phyloP scores from a whole-genome alignment of 2,113 vertebrate species.

The Sinosuthora webbiana region DNA sequence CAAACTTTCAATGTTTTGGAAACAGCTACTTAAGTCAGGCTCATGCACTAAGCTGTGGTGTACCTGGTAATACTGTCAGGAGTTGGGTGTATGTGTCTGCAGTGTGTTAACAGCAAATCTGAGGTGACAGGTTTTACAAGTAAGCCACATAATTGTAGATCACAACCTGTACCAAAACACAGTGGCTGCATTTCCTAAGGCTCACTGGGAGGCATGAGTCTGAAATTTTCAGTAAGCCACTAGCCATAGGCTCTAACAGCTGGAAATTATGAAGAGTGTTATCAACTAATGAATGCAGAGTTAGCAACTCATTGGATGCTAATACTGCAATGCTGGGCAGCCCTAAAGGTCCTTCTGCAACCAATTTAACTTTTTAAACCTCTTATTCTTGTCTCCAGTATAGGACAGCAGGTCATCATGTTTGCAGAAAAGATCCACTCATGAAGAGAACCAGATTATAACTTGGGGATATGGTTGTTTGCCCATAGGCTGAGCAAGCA shows the following conservation, averaged over 20 bases:
- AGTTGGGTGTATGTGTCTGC: background rate
- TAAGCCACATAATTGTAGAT: background rate
- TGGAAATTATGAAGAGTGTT: background rate
- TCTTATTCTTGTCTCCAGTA: background rate
- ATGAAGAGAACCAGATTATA: background rate
- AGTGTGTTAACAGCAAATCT: background rate
- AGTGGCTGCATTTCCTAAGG: background rate
- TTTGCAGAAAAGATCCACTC: background rate
- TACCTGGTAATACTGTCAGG: background rate
- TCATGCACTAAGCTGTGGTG: background rate
- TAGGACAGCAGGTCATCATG: background rate
- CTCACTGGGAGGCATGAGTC: background rate
- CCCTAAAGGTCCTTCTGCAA: background rate
- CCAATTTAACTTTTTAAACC: background rate
- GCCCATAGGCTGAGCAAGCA: background rate
- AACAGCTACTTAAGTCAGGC: background rate
- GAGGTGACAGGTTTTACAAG: background rate
- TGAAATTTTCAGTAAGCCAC: background rate
- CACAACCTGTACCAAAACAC: background rate
- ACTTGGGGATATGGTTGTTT: background rate
- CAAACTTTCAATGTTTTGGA: background rate
- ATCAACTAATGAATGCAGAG: background rate
- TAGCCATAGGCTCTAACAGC: background rate
- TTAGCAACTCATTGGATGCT: background rate
- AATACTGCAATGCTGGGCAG: background rate